These are phyloP conservation scores for Microcebus griseorufus DNA, from an alignment of 2,113 vertebrate species.

Conservation along the genomic window DNA sequence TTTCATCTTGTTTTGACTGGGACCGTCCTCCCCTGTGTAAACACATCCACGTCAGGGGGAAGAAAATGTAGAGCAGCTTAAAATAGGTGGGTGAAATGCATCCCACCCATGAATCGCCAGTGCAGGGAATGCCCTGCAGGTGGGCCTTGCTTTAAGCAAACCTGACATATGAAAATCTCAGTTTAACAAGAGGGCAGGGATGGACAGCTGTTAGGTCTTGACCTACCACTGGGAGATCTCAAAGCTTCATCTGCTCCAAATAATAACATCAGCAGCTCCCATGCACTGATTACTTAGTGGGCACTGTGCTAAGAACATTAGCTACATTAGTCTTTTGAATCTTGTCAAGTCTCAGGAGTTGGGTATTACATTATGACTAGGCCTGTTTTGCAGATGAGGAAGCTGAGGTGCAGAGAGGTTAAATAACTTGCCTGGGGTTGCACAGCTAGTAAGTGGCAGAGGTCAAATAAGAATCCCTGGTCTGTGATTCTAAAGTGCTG, in stretches of 20 bases:
- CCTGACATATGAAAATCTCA: constrained; percentile 45
- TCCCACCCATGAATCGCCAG: constrained; percentile 60
- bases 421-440: neutral
- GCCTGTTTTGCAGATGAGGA: neutral
- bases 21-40: constrained; percentile 74
- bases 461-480: neutral
- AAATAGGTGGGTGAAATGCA: constrained; percentile 73
- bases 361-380: neutral
- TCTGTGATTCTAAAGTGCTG: constrained; percentile 30
- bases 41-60: constrained; percentile 50
- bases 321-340: constrained; percentile 32
- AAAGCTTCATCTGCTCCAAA: constrained; percentile 58
- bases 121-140: constrained; percentile 49
- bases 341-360: neutral
- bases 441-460: neutral
- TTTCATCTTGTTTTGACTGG: constrained; percentile 81
- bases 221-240: constrained; percentile 33
- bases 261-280: constrained; percentile 45
- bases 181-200: neutral
- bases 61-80: constrained; percentile 69
- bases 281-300: neutral
- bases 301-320: neutral
- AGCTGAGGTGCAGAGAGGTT: constrained; percentile 3
- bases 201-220: constrained; percentile 50
- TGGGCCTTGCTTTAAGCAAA: constrained; percentile 63